These are phyloP conservation scores for Cephalopachus bancanus DNA, from an alignment of 2,797 vertebrate species.

Conservation along the genomic window DNA sequence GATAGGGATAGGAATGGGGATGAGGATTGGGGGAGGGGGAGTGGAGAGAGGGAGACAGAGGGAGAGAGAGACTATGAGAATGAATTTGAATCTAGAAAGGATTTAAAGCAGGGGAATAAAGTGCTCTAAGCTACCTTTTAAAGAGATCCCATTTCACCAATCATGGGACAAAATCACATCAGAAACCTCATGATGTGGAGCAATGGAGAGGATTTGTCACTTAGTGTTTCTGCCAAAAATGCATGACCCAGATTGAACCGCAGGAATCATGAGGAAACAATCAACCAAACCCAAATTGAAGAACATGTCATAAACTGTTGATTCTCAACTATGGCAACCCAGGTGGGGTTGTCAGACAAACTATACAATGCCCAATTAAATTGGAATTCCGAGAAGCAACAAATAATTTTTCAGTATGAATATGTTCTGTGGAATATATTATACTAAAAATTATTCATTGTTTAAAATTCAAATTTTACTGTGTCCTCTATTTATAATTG, in stretches of 20 bases:
- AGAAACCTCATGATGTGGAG: background rate
- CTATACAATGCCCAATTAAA: background rate
- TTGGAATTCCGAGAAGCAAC: background rate
- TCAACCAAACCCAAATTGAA: background rate
- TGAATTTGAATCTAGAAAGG: background rate
- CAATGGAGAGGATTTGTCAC: background rate
- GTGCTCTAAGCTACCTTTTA: background rate
- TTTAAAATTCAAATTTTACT: background rate
- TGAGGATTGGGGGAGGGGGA: background rate
- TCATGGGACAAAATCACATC: background rate
- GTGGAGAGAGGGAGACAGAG: no score
- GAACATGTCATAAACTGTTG: background rate
- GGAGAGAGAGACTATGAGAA: no score
- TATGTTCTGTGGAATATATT: background rate
- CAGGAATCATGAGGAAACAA: background rate
- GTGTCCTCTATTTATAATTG: background rate
- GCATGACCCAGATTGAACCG: background rate
- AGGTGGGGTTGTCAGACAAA: background rate
- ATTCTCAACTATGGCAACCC: background rate
- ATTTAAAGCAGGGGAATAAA: background rate
- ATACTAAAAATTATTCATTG: background rate
- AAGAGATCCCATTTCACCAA: background rate
- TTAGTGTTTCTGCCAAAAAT: background rate
- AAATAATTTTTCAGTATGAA: background rate
- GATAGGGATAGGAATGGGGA: no score